Evolutionary conservation across 2,888 invertebrate genomes (phyloP).

Genomic region (Microctonus hyperodae): DNA sequence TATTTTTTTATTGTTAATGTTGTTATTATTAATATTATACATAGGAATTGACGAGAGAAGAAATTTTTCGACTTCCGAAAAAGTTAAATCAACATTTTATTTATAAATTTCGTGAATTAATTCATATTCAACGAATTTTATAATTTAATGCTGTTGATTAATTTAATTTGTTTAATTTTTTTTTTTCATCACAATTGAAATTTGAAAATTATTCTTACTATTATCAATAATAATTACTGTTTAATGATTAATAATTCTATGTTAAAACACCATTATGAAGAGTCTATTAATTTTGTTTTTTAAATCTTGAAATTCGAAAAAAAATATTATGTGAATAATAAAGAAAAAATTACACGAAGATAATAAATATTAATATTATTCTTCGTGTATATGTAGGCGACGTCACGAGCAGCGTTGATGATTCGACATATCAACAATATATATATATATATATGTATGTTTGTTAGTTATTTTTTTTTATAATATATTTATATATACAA

Average conservation of each 20-base stretch:
- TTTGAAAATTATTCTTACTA: constrained; percentile 28
- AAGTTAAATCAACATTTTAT: constrained; percentile 22
- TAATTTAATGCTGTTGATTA: neutral
- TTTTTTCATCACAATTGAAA: constrained; percentile 29
- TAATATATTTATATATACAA: neutral
- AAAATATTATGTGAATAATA: neutral
- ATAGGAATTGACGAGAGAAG: neutral
- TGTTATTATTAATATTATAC: too few species aligned
- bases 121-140: neutral
- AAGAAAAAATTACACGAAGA: neutral
- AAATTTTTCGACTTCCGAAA: constrained; percentile 24
- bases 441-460: neutral
- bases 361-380: constrained; percentile 14
- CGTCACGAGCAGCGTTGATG: constrained; percentile 35
- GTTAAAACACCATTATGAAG: neutral
- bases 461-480: neutral
- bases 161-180: neutral
- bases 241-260: constrained; percentile 14
- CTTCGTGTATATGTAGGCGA: constrained; percentile 13
- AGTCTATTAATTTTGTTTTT: neutral
- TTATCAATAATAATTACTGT: constrained; percentile 23
- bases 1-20: neutral
- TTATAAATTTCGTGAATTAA: neutral
- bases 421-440: constrained; percentile 24
- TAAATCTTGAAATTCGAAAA: neutral